Conservation (phyloP, 2,113 vertebrate genomes). For the Sphyrna mokarran region DNA sequence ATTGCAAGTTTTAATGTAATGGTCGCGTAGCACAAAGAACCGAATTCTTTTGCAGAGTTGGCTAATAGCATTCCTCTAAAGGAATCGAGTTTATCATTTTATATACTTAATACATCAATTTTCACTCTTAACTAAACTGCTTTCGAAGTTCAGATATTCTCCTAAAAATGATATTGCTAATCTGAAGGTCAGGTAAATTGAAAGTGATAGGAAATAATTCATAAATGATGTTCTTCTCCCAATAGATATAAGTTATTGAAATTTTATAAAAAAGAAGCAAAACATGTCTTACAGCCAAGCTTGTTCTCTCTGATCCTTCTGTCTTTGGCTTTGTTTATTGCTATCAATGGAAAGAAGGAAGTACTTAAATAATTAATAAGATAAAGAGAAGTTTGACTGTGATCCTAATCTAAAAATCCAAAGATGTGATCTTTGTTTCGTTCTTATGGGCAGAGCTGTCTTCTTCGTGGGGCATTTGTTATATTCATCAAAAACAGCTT, state of each 20-base stretch:
- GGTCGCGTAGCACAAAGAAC: background rate
- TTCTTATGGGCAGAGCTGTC: background rate
- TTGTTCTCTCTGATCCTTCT: background rate
- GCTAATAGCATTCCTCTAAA: background rate
- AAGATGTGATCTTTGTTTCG: background rate
- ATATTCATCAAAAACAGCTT: background rate
- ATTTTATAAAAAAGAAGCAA: background rate
- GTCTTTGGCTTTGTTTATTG: background rate
- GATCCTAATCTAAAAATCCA: background rate
- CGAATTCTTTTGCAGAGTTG: background rate
- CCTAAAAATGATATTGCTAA: background rate
- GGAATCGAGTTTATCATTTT: background rate
- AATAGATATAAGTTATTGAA: background rate
- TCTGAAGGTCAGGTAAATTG: background rate
- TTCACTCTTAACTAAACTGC: background rate
- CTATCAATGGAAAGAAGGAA: background rate
- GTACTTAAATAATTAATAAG: background rate
- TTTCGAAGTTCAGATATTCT: background rate
- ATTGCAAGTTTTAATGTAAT: background rate
- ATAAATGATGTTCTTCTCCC: background rate
- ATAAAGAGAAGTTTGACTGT: no score
- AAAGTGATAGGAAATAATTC: background rate
- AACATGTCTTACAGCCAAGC: background rate
- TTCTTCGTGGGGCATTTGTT: background rate
- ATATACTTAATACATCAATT: background rate